phyloP scores from a whole-genome alignment of 1,140 invertebrate genomes.

The Euschistus heros region DNA sequence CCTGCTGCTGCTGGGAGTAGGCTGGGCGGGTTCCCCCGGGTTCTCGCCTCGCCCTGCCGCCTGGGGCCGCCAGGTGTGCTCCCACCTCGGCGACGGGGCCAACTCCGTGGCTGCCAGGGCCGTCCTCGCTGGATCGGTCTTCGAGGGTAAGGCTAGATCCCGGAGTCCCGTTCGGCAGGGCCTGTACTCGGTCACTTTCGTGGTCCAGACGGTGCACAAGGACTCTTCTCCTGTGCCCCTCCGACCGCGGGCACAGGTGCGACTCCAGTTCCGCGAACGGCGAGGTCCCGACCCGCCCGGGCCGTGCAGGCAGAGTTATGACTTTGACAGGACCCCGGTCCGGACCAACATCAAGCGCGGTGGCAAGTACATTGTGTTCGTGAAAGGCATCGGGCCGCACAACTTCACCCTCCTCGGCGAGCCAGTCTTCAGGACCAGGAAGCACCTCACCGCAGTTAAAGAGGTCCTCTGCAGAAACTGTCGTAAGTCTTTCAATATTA shows the following conservation, averaged over 20 bases:
- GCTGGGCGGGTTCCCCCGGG: slow-evolving; percentile 10
- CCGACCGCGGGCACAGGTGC: slow-evolving; percentile 30
- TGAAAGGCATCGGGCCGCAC: slow-evolving; percentile 49
- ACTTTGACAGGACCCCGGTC: slow-evolving; percentile 26
- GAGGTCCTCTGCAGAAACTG: slow-evolving; percentile 34
- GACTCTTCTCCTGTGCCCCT: slow-evolving; percentile 35
- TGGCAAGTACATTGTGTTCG: slow-evolving; percentile 53
- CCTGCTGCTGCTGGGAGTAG: slow-evolving; percentile 14
- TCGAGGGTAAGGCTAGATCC: slow-evolving; percentile 51
- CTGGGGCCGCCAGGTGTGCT: slow-evolving; percentile 11
- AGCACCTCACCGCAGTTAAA: slow-evolving; percentile 32
- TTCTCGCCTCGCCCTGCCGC: not conserved
- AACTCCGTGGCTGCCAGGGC: slow-evolving; percentile 48
- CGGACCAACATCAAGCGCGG: slow-evolving; percentile 49
- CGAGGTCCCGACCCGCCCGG: slow-evolving; percentile 31
- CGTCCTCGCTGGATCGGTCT: slow-evolving; percentile 48
- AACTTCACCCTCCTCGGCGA: slow-evolving; percentile 53
- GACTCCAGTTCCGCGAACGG: slow-evolving; percentile 42
- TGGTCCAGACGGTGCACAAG: slow-evolving; percentile 50
- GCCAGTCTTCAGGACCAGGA: slow-evolving; percentile 37
- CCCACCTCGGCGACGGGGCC: slow-evolving; percentile 28
- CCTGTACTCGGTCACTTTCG: slow-evolving; percentile 53
- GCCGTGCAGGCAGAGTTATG: slow-evolving; percentile 30
- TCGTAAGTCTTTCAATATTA: slow-evolving; percentile 31
- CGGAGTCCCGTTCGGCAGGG: slow-evolving; percentile 44